A percentile compares a stretch with the other conserved stretches of the same genome.
phyloP scores from a whole-genome alignment of 1,140 invertebrate species.

The Drusus annulatus region DNA sequence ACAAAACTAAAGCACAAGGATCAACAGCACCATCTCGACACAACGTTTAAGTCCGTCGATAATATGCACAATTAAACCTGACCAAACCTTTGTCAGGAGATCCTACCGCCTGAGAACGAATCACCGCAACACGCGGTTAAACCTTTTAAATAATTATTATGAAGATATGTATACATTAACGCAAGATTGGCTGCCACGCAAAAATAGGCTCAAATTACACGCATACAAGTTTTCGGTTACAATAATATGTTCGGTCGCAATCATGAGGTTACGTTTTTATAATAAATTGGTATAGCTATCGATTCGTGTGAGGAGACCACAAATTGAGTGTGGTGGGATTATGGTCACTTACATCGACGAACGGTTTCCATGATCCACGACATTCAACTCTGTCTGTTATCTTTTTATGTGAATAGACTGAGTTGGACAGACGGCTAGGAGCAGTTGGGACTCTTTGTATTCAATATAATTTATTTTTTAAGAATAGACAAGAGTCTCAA shows the following conservation, averaged over 20 bases:
- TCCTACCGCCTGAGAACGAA: background rate
- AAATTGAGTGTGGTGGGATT: background rate
- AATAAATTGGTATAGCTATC: background rate
- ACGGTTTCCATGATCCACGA: no score
- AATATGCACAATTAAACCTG: slow-evolving; percentile 4
- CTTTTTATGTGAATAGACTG: no score
- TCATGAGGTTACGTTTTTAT: background rate
- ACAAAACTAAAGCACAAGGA: no score
- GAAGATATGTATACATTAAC: background rate
- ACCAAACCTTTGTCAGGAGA: background rate
- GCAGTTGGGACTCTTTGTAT: no score
- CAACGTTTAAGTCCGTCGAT: background rate
- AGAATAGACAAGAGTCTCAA: no score
- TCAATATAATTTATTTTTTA: no score
- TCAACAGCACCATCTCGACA: no score
- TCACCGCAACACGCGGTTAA: slow-evolving; percentile 18
- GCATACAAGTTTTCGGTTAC: no score
- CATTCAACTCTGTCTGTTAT: no score
- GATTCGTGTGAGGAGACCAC: background rate
- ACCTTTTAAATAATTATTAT: background rate
- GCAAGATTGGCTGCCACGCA: background rate
- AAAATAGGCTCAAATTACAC: background rate
- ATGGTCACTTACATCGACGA: no score
- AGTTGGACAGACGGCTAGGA: no score
- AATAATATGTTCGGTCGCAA: background rate